Percentiles rank a stretch among this genome's conserved stretches.
These are phyloP conservation scores for Indri indri DNA, from an alignment of 2,113 vertebrate species.

Conservation along the genomic window DNA sequence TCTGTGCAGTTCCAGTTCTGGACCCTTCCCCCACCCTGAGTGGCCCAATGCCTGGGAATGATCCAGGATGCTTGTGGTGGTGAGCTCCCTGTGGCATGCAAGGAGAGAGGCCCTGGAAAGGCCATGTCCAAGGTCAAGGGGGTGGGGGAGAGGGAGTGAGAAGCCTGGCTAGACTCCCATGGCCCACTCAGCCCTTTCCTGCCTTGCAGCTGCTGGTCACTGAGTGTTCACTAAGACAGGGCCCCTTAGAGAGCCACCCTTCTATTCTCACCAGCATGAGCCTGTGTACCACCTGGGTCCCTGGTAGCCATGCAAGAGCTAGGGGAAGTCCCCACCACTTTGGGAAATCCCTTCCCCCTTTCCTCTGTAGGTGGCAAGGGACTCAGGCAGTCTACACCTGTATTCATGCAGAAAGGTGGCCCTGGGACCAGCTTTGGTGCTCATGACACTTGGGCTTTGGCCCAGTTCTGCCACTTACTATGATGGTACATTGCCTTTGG, in stretches of 20 bases:
- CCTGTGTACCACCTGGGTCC: neutral
- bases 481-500: neutral
- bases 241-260: accelerated
- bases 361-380: neutral
- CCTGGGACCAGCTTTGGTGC: accelerated
- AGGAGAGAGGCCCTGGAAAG: neutral
- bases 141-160: neutral
- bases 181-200: neutral
- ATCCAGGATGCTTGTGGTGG: neutral
- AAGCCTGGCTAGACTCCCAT: neutral
- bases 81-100: no score
- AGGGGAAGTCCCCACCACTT: no score
- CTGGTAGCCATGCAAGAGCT: neutral
- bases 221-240: neutral
- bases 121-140: no score
- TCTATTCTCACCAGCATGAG: no score
- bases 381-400: neutral
- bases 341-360: neutral
- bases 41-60: accelerated
- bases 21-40: neutral
- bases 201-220: neutral
- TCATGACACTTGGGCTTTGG: accelerated
- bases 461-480: accelerated
- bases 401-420: accelerated
- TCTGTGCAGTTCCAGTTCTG: neutral